phyloP scores from a whole-genome alignment of 2,888 invertebrate species.

The Ectemnius lituratus region DNA sequence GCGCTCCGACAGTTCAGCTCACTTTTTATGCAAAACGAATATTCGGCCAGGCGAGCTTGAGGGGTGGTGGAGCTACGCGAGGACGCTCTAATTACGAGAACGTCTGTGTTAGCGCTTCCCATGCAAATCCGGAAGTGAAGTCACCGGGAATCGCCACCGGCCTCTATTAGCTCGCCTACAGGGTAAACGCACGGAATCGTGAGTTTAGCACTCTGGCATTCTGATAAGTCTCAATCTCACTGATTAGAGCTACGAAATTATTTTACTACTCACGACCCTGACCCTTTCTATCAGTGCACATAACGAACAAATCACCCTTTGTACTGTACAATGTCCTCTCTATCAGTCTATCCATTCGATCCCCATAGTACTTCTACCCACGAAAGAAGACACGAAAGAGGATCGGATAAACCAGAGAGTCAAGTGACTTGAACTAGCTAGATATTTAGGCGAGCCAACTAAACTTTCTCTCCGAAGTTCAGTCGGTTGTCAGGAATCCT shows the following conservation, averaged over 20 bases:
- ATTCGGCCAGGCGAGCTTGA: background rate
- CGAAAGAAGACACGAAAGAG: too few relatives aligned
- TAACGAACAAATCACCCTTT: too few relatives aligned
- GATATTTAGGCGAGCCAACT: conserved; percentile 42
- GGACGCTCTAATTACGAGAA: conserved; percentile 5
- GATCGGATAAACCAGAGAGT: too few relatives aligned
- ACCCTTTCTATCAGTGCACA: too few relatives aligned
- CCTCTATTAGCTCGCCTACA: conserved; percentile 45
- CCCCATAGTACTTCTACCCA: too few relatives aligned
- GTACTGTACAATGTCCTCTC: too few relatives aligned
- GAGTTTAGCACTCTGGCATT: conserved; percentile 22
- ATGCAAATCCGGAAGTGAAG: background rate
- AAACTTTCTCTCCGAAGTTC: too few relatives aligned
- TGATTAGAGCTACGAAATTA: too few relatives aligned
- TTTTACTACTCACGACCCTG: too few relatives aligned
- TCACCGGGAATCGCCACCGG: conserved; percentile 41
- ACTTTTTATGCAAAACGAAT: conserved; percentile 11
- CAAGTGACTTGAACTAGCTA: conserved; percentile 44
- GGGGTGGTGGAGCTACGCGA: background rate
- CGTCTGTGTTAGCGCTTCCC: background rate
- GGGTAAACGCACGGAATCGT: conserved; percentile 49
- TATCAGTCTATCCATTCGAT: too few relatives aligned
- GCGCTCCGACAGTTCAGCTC: background rate
- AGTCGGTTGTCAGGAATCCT: background rate
- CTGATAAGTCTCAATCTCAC: too few relatives aligned